These are phyloP conservation scores for Ornithoptera priamus DNA, from an alignment of 2,888 invertebrate genomes.

Conservation along the genomic window DNA sequence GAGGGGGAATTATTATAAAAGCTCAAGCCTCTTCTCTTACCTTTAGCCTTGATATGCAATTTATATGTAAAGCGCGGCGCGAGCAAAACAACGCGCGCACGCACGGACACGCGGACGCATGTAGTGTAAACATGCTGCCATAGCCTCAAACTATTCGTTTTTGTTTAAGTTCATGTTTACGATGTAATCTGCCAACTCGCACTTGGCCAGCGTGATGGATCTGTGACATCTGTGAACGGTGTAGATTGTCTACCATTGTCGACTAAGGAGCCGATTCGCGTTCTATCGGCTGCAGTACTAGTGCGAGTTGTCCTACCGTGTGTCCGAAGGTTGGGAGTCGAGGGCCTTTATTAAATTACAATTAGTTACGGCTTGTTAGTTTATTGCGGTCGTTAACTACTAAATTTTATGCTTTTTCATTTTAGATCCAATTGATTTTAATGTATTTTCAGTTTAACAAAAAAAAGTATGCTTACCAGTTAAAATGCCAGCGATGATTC, in stretches of 20 bases:
- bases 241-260: neutral
- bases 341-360: conserved; percentile 40
- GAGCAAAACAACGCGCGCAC: conserved; percentile 28
- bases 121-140: too few species aligned
- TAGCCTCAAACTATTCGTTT: too few species aligned
- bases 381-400: conserved; percentile 41
- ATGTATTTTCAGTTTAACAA: too few species aligned
- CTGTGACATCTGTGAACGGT: too few species aligned
- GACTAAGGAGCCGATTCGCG: conserved; percentile 11
- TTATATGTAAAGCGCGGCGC: conserved; percentile 73
- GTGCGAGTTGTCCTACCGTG: conserved; percentile 43
- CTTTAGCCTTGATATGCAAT: conserved; percentile 57
- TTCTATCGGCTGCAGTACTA: conserved; percentile 2
- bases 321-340: conserved; percentile 15
- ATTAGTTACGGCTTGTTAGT: conserved; percentile 35
- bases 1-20: neutral
- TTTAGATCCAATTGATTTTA: too few species aligned
- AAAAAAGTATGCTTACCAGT: too few species aligned
- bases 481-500: too few species aligned
- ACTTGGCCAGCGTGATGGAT: too few species aligned
- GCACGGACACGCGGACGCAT: conserved; percentile 1
- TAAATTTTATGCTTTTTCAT: too few species aligned
- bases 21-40: conserved; percentile 44
- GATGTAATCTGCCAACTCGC: too few species aligned
- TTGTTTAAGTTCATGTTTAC: neutral